Percentiles rank a stretch among this genome's conserved stretches.
Evolutionary conservation across 2,113 vertebrate genomes (phyloP).

Genomic region (Thamnophis sirtalis): DNA sequence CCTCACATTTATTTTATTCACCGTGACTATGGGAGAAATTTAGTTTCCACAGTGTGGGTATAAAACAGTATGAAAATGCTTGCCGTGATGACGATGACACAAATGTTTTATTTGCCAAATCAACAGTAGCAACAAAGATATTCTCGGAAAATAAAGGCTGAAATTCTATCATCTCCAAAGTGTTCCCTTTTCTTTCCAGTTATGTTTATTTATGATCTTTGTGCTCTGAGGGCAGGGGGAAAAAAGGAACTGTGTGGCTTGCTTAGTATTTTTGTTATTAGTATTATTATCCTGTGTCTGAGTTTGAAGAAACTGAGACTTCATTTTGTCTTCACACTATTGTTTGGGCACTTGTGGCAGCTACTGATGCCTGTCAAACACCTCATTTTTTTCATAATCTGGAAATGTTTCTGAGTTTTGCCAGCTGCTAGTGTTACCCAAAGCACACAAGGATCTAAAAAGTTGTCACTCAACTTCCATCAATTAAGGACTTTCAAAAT

Average conservation of each 20-base stretch:
- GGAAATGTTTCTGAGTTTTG: slow-evolving; percentile 27
- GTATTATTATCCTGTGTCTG: slow-evolving; percentile 5
- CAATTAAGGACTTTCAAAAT: slow-evolving; percentile 5
- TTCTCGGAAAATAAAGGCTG: background rate
- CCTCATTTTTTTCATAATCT: slow-evolving; percentile 35
- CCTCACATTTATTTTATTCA: background rate
- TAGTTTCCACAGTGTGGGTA: background rate
- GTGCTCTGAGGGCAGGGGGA: background rate
- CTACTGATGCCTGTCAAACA: slow-evolving; percentile 32
- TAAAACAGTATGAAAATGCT: background rate
- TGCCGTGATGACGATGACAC: background rate
- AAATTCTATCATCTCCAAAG: background rate
- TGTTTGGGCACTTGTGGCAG: slow-evolving; percentile 24
- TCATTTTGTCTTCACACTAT: slow-evolving; percentile 12
- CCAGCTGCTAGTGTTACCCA: background rate
- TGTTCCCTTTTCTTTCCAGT: background rate
- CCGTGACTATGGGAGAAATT: background rate
- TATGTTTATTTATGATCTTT: background rate
- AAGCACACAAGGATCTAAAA: background rate
- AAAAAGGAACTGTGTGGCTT: background rate
- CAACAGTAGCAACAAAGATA: background rate
- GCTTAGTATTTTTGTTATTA: background rate
- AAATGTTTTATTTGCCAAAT: background rate
- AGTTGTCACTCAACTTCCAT: background rate
- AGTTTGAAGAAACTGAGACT: background rate